These are phyloP conservation scores for Bradysia coprophila DNA, from an alignment of 1,140 invertebrate species.

Conservation along the genomic window DNA sequence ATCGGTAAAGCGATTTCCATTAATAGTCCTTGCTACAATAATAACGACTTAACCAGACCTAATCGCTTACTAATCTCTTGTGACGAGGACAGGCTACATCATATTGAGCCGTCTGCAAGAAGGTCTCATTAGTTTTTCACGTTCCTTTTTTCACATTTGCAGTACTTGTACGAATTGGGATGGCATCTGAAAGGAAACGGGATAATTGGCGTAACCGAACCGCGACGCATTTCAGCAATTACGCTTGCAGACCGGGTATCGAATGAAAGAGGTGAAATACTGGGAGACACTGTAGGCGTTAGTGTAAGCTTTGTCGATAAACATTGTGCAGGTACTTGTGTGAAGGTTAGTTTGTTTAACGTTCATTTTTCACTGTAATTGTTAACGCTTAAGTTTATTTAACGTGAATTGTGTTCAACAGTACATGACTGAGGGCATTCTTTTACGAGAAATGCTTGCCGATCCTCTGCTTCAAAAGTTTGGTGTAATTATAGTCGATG, in stretches of 20 bases:
- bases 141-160: constrained; percentile 12
- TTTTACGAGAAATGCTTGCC: constrained; percentile 85
- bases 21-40: too few species aligned
- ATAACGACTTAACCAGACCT: too few species aligned
- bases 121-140: too few species aligned
- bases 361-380: too few species aligned
- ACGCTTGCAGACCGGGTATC: constrained; percentile 79
- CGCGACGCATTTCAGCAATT: constrained; percentile 76
- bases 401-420: too few species aligned
- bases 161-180: constrained; percentile 84
- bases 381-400: too few species aligned
- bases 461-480: constrained; percentile 85
- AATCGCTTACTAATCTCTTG: too few species aligned
- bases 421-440: constrained; percentile 92
- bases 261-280: constrained; percentile 60
- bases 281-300: constrained; percentile 83
- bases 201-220: constrained; percentile 80
- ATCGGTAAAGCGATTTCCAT: too few species aligned
- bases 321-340: constrained; percentile 48
- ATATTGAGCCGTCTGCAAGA: too few species aligned
- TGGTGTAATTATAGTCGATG: constrained; percentile 83
- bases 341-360: constrained; percentile 53
- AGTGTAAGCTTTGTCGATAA: constrained; percentile 81
- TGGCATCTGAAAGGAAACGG: constrained; percentile 54
- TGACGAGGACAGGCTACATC: too few species aligned